Conservation (phyloP, 2,888 invertebrate species). For the Acanthosepion esculentum region DNA sequence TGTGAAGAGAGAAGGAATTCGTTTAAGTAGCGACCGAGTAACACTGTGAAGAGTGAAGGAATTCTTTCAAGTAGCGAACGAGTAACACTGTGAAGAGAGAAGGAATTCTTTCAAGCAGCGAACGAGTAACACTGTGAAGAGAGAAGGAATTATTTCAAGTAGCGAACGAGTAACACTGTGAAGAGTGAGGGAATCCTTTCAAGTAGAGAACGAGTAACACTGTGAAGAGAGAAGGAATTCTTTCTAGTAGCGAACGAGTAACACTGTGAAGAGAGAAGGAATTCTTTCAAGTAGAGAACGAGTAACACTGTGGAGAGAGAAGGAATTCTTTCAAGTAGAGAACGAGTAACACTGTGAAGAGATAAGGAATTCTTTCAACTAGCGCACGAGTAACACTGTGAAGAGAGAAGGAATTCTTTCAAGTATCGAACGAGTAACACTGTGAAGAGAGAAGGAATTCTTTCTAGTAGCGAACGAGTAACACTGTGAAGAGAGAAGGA, state of each 20-base stretch:
- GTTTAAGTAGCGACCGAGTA: neutral
- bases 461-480: neutral
- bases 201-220: neutral
- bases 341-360: too few species aligned
- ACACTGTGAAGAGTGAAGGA: too few species aligned
- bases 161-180: too few species aligned
- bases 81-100: slow-evolving; percentile 63
- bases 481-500: too few species aligned
- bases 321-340: too few species aligned
- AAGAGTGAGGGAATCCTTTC: slow-evolving; percentile 37
- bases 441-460: slow-evolving; percentile 55
- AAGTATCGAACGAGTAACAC: too few species aligned
- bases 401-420: too few species aligned
- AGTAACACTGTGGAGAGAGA: neutral
- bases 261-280: slow-evolving; percentile 61
- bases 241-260: too few species aligned
- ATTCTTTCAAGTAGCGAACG: too few species aligned
- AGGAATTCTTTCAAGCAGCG: neutral
- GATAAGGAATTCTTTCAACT: neutral
- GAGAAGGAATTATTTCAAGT: too few species aligned
- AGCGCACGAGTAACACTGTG: neutral
- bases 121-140: neutral
- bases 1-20: slow-evolving; percentile 55
- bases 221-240: too few species aligned
- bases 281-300: neutral